phyloP scores from a whole-genome alignment of 1,140 invertebrate species.

The Camponotus floridanus region DNA sequence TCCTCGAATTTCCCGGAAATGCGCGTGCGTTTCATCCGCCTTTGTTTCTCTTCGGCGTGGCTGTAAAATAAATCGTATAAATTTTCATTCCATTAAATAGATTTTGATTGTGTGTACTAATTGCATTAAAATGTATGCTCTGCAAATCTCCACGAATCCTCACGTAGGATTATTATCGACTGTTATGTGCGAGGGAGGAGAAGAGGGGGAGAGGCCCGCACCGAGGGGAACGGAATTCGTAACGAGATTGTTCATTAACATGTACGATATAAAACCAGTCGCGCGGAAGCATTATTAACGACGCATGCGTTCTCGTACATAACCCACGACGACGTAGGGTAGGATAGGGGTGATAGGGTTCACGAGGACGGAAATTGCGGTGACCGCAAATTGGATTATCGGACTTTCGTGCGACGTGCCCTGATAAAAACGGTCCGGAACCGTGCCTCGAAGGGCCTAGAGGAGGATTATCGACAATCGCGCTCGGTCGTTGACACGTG shows the following conservation, averaged over 20 bases:
- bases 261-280: constrained; percentile 36
- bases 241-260: constrained; percentile 54
- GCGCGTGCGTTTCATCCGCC: not conserved
- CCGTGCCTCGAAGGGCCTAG: constrained; percentile 34
- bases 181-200: not conserved
- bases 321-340: not conserved
- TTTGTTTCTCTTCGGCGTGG: not conserved
- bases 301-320: constrained; percentile 18
- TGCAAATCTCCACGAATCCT: constrained; percentile 13
- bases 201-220: not conserved
- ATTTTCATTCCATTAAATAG: not conserved
- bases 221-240: constrained; percentile 14
- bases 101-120: constrained; percentile 15
- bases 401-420: constrained; percentile 33
- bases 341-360: not conserved
- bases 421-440: constrained; percentile 37
- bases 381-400: constrained; percentile 60
- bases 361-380: constrained; percentile 44
- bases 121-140: not conserved
- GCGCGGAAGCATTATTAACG: constrained; percentile 33
- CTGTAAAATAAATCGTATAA: not conserved
- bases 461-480: constrained; percentile 64
- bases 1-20: constrained; percentile 2
- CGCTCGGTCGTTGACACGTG: constrained; percentile 58
- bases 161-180: constrained; percentile 1